Evolutionary conservation across 2,797 vertebrate species (phyloP), one percentile per base, ranked within the genome.

Genomic region (Apogon talboti): DNA sequence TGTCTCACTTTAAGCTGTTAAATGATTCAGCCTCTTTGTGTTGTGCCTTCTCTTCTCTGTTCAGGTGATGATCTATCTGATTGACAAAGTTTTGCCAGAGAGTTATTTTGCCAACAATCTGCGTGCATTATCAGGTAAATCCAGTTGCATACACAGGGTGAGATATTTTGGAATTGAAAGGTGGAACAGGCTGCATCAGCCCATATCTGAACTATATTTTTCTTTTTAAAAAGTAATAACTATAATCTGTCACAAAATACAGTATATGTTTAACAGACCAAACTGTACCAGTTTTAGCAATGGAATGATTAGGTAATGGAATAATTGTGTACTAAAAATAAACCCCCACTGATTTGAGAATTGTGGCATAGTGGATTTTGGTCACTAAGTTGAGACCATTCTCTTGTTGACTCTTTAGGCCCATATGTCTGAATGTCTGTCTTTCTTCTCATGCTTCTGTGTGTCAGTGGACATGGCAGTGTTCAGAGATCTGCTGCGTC

Each of bases 41-140:
- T n/a, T 54, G 19, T 24, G 6, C 45, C 11, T 47, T 12, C n/a
- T 46, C 33, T 11, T 70, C 9, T 62, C 0, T 61, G 13, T 77
- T 61, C 82, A 99, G 98, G 96, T 99, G 82, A 99, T 99, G 98
- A 97, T 99, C 91, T 99, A 98, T 76, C 89, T 99, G 72, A 99
- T 99, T 28, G 98, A 99, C 92, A 99, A 99, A 83, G 98, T 99
- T 53, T 94, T 99, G 78, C 98, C 98, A 4, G 96, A 99, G 60
- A 99, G 96, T 85, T 99, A 99, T 87, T 99, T 99, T 91, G 98
- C 98, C 76, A 98, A 99, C 91, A 99, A 98, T 81, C 95, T 99
- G 53, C 95, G 94, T 14, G 96, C 98, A 0, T 88, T 99, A 13
- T 99, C 97, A 86, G 91, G 91, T 91, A 71, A 74, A 55, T 4